A percentile compares a stretch with the other conserved stretches of the same genome.
Evolutionary conservation across 2,113 vertebrate genomes (phyloP).

Genomic region (Mormyrus iriodes): DNA sequence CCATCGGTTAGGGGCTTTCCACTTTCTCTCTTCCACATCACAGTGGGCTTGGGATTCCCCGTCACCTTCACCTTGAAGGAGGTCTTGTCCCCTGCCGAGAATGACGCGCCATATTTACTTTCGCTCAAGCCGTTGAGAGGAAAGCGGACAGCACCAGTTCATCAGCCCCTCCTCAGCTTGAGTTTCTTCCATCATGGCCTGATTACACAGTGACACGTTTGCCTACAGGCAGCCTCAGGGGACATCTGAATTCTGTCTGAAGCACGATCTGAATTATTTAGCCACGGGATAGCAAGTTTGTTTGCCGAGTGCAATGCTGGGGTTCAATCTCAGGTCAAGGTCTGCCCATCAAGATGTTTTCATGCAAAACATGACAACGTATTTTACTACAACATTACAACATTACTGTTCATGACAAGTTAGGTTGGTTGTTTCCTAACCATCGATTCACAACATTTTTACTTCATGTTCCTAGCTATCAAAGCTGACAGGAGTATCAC

Average conservation of each 20-base stretch:
- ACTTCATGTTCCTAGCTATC: not conserved
- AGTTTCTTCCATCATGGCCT: not conserved
- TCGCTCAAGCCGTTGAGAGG: not conserved
- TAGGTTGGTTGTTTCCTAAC: not conserved
- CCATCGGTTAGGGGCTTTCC: slow-evolving; percentile 41
- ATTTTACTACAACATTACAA: not conserved
- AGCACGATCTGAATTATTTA: slow-evolving; percentile 4
- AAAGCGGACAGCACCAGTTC: not conserved
- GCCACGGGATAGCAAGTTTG: not conserved
- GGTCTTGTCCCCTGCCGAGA: slow-evolving; percentile 36
- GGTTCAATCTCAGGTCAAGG: slow-evolving; percentile 3
- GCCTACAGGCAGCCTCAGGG: not conserved
- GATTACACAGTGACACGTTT: slow-evolving; percentile 8
- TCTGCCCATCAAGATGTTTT: not conserved
- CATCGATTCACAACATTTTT: slow-evolving; percentile 1
- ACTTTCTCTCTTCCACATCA: slow-evolving; percentile 47
- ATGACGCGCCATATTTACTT: not conserved
- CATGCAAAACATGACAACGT: not conserved
- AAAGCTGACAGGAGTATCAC: not conserved
- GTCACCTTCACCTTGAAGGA: slow-evolving; percentile 49
- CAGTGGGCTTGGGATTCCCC: slow-evolving; percentile 47
- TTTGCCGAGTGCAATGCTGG: not conserved
- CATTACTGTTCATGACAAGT: not conserved
- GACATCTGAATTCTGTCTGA: not conserved
- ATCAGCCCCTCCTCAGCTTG: not conserved